Conservation (phyloP, 2,113 vertebrate genomes). For the Oxygymnocypris stewartii region DNA sequence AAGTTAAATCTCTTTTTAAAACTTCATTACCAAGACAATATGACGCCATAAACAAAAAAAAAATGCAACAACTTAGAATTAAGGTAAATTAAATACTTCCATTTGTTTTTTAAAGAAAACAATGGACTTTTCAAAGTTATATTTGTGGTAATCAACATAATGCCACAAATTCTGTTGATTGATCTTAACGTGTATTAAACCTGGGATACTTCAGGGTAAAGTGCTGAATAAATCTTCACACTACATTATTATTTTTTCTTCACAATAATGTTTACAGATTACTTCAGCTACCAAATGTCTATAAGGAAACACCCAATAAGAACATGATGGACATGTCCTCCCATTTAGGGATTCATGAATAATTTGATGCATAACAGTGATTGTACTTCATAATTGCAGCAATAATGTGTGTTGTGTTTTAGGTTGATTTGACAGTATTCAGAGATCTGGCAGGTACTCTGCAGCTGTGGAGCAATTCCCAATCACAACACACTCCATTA, state of each 20-base stretch:
- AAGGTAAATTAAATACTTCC: neutral
- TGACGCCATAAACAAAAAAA: neutral
- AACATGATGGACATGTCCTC: conserved; percentile 4
- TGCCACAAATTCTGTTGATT: neutral
- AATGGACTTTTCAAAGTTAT: neutral
- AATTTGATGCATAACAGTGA: conserved; percentile 21
- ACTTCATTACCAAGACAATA: neutral
- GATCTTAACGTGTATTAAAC: neutral
- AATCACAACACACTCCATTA: conserved; percentile 46
- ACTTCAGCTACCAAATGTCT: neutral
- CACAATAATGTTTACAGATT: neutral
- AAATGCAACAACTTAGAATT: neutral
- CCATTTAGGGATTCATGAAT: conserved; percentile 12
- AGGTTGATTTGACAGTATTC: conserved; percentile 38
- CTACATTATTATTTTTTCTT: neutral
- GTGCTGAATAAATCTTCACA: neutral
- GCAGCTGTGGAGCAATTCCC: conserved; percentile 30
- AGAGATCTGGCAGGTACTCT: conserved; percentile 31
- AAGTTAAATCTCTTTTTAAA: neutral
- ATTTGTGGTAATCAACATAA: neutral
- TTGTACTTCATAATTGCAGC: conserved; percentile 23
- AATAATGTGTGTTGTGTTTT: conserved; percentile 25
- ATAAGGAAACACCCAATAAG: conserved; percentile 16
- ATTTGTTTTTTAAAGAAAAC: neutral
- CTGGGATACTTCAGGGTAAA: neutral